Evolutionary conservation across 2,113 vertebrate genomes (phyloP).

Genomic region (Puffinus mauretanicus): DNA sequence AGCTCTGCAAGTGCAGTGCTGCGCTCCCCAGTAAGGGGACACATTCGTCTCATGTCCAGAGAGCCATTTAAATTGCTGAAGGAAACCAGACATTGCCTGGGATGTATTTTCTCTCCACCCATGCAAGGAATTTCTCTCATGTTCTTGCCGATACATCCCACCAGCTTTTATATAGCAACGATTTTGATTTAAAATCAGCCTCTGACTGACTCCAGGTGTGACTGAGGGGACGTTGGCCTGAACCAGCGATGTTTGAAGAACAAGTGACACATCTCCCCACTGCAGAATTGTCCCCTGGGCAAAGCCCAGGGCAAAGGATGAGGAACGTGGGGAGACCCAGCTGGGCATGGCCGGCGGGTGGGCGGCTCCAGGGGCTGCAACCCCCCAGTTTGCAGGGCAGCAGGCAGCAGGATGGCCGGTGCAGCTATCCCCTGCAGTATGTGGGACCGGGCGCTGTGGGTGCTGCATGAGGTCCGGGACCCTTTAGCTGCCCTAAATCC

Average conservation of each 20-base stretch:
- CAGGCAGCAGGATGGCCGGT: not conserved
- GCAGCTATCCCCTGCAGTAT: accelerated
- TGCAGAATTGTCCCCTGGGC: not conserved
- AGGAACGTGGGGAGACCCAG: not conserved
- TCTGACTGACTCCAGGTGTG: not conserved
- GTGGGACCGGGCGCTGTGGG: accelerated
- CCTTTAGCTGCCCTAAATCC: not conserved
- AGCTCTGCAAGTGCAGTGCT: not conserved
- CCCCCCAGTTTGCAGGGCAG: not conserved
- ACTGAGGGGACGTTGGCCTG: not conserved
- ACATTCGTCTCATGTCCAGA: not conserved
- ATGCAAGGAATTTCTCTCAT: not conserved
- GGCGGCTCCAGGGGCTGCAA: not conserved
- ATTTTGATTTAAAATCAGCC: not conserved
- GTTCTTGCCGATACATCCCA: not conserved
- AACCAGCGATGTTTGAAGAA: not conserved
- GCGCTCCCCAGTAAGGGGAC: not conserved
- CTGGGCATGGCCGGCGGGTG: accelerated
- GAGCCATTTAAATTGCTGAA: not conserved
- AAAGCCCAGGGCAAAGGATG: not conserved
- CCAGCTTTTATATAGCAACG: not conserved
- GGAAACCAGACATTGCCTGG: not conserved
- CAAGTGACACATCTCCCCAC: accelerated
- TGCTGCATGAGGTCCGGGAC: not conserved
- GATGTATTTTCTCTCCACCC: not conserved